phyloP scores from a whole-genome alignment of 2,113 vertebrate species.

The Mus spicilegus region DNA sequence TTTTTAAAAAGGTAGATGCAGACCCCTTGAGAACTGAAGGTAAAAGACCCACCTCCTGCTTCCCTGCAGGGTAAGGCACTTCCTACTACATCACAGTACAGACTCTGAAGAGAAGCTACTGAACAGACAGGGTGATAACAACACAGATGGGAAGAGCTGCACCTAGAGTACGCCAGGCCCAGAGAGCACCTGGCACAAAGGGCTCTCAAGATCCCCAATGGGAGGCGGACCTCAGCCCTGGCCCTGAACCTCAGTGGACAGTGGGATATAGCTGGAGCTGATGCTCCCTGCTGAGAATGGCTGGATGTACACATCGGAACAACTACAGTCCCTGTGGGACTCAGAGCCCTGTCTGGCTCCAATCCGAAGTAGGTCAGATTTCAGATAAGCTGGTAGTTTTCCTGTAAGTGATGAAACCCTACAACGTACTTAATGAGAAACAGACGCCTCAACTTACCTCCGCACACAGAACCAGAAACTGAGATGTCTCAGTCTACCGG shows the following conservation, averaged over 20 bases:
- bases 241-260: neutral
- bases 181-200: neutral
- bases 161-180: neutral
- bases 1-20: neutral
- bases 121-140: neutral
- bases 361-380: slow-evolving; percentile 83
- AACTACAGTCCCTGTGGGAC: slow-evolving; percentile 68
- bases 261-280: neutral
- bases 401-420: slow-evolving; percentile 80
- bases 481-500: neutral
- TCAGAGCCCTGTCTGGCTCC: slow-evolving; percentile 79
- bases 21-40: slow-evolving; percentile 12
- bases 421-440: slow-evolving; percentile 76
- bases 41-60: neutral
- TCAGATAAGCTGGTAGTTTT: slow-evolving; percentile 82
- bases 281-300: neutral
- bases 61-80: neutral
- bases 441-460: slow-evolving; percentile 71
- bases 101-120: neutral
- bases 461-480: neutral
- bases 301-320: slow-evolving; percentile 14
- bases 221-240: neutral
- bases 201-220: neutral
- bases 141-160: too few relatives aligned
- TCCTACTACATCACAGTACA: too few relatives aligned